Evolutionary conservation across 2,113 vertebrate genomes (phyloP), one percentile per base, ranked within the genome.

Genomic region (Pardalotus punctatus): DNA sequence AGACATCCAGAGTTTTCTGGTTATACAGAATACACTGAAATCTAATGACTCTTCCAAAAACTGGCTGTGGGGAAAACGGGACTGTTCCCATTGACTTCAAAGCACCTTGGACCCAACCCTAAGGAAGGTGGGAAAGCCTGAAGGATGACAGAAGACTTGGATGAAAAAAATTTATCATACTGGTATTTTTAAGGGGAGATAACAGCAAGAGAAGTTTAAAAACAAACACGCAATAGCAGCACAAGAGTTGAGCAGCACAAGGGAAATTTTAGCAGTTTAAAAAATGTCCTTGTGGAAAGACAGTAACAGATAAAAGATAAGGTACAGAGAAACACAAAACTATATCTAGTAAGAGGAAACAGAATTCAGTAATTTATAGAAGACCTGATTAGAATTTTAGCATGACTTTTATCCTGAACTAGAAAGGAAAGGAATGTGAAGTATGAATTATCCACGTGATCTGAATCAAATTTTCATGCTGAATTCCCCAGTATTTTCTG

Each of bases 391-490:
- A 87, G 69, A 84, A 93, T 87, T 94, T 81, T 93, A 87, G 38
- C n/a, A 64, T n/a, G 5, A 71, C 29, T 90, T 81, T 81, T 72
- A 64, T 57, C 31, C 40, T 90, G 21, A 96, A 51, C 47, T 60
- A 80, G 76, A 65, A 77, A 58, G 35, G 73, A 67, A 53, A 90
- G 8, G 24, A 87, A 80, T 73, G 19, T 69, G 35, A 86, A 82
- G 33, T 35, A 72, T 85, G 81, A 96, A 93, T 94, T 88, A 88
- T 82, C 95, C 57, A 90, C 47, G 10, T 42, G 53, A 72, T 87
- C 40, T 80, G 66, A 94, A 90, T 90, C 53, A 95, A 94, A 89
- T 10, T 89, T 96, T 90, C 81, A 88, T 77, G 61, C 16, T 70
- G 48, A 87, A 90, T 66, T 94, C 66, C 50, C 71, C 20, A 76